These are phyloP conservation scores for Standfussiana lucernea DNA, from an alignment of 2,888 invertebrate species.

Conservation along the genomic window DNA sequence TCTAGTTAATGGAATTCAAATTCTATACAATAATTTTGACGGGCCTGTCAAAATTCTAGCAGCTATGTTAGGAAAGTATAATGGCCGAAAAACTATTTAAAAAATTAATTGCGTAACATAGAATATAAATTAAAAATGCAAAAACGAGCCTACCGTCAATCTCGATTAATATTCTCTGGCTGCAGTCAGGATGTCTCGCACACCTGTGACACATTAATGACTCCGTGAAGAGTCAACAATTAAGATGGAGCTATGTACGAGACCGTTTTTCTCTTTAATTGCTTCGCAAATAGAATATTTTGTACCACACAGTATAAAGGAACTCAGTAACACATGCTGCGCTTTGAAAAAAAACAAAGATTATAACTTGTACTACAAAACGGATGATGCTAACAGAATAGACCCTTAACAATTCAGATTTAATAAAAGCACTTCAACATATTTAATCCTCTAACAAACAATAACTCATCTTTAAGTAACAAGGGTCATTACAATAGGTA, in stretches of 20 bases:
- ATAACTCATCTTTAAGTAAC: conserved; percentile 54
- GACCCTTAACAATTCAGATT: conserved; percentile 14
- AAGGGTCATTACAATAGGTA: conserved; percentile 56
- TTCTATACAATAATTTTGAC: background rate
- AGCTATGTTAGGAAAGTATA: no score
- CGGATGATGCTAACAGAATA: conserved; percentile 9
- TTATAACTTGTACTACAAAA: conserved; percentile 21
- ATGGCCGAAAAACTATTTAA: no score
- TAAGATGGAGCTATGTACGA: conserved; percentile 51
- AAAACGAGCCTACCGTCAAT: conserved; percentile 50
- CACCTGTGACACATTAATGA: conserved; percentile 63
- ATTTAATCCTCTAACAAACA: conserved; percentile 41
- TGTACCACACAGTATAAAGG: conserved; percentile 13
- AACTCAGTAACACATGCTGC: conserved; percentile 8
- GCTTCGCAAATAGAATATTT: conserved; percentile 58
- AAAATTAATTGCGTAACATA: conserved; percentile 34
- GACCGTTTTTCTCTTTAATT: conserved; percentile 54
- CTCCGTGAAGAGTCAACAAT: conserved; percentile 61
- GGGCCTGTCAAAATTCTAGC: background rate
- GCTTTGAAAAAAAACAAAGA: background rate
- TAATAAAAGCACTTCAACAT: conserved; percentile 41
- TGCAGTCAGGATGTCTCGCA: conserved; percentile 61
- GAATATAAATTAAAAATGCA: conserved; percentile 53
- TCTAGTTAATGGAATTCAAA: background rate
- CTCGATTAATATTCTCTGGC: conserved; percentile 60